These are phyloP conservation scores for Gallinago media DNA, from an alignment of 2,113 vertebrate genomes.

Conservation along the genomic window DNA sequence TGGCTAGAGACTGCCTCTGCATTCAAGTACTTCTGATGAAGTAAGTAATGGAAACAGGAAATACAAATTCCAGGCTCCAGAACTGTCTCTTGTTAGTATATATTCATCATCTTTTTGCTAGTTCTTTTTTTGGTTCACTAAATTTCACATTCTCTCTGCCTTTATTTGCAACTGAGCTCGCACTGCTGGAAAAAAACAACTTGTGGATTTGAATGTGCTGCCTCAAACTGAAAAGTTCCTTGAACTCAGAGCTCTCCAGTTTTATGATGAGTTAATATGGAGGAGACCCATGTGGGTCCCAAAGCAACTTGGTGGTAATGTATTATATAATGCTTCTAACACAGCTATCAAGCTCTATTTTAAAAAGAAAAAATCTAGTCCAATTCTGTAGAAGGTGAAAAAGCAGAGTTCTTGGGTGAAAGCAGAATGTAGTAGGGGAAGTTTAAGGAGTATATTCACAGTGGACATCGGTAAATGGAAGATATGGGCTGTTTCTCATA, in stretches of 20 bases:
- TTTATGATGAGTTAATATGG: background rate
- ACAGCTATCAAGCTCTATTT: too few species aligned
- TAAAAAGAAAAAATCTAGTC: too few species aligned
- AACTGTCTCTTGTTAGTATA: constrained; percentile 31
- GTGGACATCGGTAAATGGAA: background rate
- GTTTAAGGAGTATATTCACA: background rate
- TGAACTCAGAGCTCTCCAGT: background rate
- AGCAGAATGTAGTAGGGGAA: background rate
- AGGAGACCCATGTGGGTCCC: background rate
- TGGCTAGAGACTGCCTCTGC: constrained; percentile 6
- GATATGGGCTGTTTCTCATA: background rate
- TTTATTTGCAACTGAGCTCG: background rate
- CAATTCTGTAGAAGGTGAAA: background rate
- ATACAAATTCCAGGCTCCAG: constrained; percentile 18
- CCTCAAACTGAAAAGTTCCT: background rate
- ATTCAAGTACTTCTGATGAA: constrained; percentile 29
- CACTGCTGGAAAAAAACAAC: background rate
- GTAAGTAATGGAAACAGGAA: constrained; percentile 56
- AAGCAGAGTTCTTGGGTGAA: background rate
- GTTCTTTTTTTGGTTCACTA: constrained; percentile 21
- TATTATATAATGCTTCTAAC: too few species aligned
- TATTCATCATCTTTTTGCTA: constrained; percentile 22
- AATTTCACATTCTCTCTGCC: background rate
- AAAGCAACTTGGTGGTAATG: accelerated
- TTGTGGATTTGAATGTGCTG: background rate